Percentiles rank a stretch among this genome's conserved stretches.
Conservation (phyloP, 2,888 invertebrate species). For the Celastrina argiolus region DNA sequence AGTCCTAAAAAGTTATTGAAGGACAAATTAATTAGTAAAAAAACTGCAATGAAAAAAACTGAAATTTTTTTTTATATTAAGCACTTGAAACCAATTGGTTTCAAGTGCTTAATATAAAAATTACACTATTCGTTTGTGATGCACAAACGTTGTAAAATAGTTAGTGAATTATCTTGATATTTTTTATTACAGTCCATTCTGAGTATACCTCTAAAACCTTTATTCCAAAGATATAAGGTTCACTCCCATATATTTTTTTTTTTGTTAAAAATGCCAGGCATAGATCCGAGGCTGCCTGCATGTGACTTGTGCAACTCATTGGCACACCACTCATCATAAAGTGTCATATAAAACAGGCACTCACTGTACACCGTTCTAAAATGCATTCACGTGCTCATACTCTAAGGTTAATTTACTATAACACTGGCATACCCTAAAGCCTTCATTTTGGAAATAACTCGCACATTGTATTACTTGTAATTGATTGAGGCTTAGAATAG, state of each 20-base stretch:
- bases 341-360: conserved; percentile 57
- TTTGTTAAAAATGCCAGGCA: neutral
- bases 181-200: too few species aligned
- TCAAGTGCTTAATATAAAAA: too few species aligned
- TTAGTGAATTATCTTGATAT: too few species aligned
- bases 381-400: conserved; percentile 5
- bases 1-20: neutral
- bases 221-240: too few species aligned
- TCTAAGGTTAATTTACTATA: neutral
- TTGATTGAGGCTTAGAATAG: neutral
- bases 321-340: conserved; percentile 42
- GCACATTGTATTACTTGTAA: conserved; percentile 20
- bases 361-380: conserved; percentile 16
- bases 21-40: too few species aligned
- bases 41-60: neutral
- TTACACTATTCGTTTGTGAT: too few species aligned
- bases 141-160: too few species aligned
- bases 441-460: conserved; percentile 32
- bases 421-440: neutral
- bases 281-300: conserved; percentile 42
- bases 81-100: too few species aligned
- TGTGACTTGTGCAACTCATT: conserved; percentile 48
- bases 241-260: neutral
- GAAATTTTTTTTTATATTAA: too few species aligned
- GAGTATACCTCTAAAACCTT: too few species aligned